Percentiles rank a stretch among this genome's conserved stretches.
Conservation (phyloP, 2,113 vertebrate genomes). For the Perca flavescens region DNA sequence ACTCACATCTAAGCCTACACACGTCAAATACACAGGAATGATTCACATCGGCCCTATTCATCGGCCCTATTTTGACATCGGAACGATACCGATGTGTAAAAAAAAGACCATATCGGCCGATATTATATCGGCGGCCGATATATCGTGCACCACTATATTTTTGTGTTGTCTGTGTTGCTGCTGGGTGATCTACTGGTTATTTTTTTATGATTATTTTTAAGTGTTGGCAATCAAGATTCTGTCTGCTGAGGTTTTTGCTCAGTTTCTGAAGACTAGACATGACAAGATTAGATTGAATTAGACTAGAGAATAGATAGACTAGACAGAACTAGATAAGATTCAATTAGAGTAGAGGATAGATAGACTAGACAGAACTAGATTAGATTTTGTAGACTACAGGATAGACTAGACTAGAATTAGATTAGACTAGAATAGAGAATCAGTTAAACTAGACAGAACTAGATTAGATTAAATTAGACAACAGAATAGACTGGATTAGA, state of each 20-base stretch:
- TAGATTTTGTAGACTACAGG: too few species aligned
- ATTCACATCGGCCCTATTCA: too few species aligned
- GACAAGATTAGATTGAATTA: background rate
- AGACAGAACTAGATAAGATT: background rate
- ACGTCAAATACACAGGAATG: too few species aligned
- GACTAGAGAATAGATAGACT: background rate
- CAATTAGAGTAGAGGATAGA: background rate
- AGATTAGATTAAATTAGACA: background rate
- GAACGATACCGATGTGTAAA: too few species aligned
- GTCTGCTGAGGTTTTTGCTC: background rate
- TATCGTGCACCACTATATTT: too few species aligned
- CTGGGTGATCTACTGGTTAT: background rate
- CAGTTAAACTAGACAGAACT: background rate
- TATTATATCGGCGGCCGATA: too few species aligned
- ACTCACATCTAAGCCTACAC: too few species aligned
- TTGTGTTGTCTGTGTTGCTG: slow-evolving; percentile 17
- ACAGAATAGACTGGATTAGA: background rate
- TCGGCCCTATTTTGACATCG: too few species aligned
- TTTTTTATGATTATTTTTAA: slow-evolving; percentile 18
- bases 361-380: background rate
- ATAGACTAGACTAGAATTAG: background rate
- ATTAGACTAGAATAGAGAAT: background rate
- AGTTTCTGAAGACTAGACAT: background rate
- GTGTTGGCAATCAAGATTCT: background rate
- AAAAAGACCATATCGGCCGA: too few species aligned